Percentiles rank a stretch among this genome's conserved stretches.
Evolutionary conservation across 2,797 vertebrate species (phyloP).

Genomic region (Siniperca scherzeri): DNA sequence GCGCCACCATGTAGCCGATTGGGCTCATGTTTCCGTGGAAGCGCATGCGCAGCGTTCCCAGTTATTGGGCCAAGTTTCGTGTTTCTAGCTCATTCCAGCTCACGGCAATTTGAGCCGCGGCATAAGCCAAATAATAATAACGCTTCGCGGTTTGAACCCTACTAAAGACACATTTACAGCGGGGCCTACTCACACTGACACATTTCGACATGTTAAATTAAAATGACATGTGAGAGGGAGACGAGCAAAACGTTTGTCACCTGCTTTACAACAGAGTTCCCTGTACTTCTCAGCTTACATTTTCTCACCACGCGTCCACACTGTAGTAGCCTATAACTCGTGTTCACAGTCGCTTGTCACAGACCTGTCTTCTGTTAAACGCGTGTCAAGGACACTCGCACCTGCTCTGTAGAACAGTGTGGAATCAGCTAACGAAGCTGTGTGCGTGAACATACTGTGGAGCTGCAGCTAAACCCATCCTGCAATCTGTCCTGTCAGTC

Average conservation of each 20-base stretch:
- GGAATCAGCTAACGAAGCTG: constrained; percentile 57
- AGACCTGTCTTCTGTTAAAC: constrained; percentile 40
- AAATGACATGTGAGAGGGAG: not conserved
- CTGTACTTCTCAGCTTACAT: not conserved
- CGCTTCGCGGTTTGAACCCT: too few relatives aligned
- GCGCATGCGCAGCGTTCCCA: too few relatives aligned
- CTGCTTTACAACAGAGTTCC: not conserved
- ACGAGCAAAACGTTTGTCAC: not conserved
- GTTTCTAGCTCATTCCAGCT: too few relatives aligned
- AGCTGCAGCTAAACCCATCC: constrained; percentile 49
- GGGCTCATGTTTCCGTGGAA: too few relatives aligned
- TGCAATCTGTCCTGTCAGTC: constrained; percentile 73
- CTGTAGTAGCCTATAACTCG: constrained; percentile 1
- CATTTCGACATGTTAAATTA: not conserved
- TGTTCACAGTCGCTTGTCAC: constrained; percentile 36
- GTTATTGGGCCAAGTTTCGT: too few relatives aligned
- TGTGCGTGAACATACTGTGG: constrained; percentile 47
- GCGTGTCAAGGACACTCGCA: constrained; percentile 50
- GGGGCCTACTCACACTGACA: too few relatives aligned
- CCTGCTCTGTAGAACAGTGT: constrained; percentile 52
- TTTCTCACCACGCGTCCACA: constrained; percentile 15
- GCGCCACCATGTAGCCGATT: too few relatives aligned
- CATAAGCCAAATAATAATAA: too few relatives aligned
- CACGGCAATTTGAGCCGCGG: too few relatives aligned
- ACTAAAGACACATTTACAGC: too few relatives aligned